phyloP scores from a whole-genome alignment of 2,888 invertebrate species.

The Acrocyrtus sp. region DNA sequence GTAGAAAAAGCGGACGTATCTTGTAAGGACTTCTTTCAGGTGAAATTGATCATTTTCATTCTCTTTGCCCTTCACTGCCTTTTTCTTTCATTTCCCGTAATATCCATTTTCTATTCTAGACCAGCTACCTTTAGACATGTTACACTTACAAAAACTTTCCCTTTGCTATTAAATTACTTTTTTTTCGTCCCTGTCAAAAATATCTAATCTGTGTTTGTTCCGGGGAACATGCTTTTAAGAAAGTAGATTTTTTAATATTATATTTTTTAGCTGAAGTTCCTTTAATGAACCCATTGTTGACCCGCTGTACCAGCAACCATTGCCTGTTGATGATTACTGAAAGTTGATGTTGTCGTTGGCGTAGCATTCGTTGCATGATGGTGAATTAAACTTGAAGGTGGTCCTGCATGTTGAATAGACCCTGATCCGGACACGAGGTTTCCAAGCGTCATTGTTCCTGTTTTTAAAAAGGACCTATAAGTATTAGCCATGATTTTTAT shows the following conservation, averaged over 20 bases:
- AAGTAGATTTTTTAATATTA: slow-evolving; percentile 2
- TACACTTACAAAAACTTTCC: slow-evolving; percentile 16
- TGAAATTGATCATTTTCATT: too few relatives aligned
- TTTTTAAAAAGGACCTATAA: slow-evolving; percentile 49
- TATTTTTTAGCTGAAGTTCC: slow-evolving; percentile 37
- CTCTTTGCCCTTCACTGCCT: neutral
- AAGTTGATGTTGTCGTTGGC: slow-evolving; percentile 53
- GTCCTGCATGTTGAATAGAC: slow-evolving; percentile 34
- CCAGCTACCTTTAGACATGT: neutral
- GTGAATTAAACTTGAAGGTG: slow-evolving; percentile 51
- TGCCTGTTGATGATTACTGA: slow-evolving; percentile 49
- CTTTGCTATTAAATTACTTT: neutral
- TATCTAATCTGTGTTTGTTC: slow-evolving; percentile 29
- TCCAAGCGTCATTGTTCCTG: slow-evolving; percentile 53
- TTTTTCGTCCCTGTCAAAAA: slow-evolving; percentile 42
- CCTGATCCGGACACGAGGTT: slow-evolving; percentile 46
- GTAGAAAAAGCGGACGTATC: neutral
- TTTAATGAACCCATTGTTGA: slow-evolving; percentile 52
- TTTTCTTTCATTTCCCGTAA: neutral
- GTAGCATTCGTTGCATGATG: slow-evolving; percentile 48
- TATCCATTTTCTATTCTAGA: neutral
- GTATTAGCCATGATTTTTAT: slow-evolving; percentile 31
- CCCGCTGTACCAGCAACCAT: slow-evolving; percentile 41
- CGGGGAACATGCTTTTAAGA: neutral
- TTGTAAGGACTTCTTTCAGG: neutral